phyloP scores from a whole-genome alignment of 2,797 vertebrate genomes.

The Podarcis siculus region DNA sequence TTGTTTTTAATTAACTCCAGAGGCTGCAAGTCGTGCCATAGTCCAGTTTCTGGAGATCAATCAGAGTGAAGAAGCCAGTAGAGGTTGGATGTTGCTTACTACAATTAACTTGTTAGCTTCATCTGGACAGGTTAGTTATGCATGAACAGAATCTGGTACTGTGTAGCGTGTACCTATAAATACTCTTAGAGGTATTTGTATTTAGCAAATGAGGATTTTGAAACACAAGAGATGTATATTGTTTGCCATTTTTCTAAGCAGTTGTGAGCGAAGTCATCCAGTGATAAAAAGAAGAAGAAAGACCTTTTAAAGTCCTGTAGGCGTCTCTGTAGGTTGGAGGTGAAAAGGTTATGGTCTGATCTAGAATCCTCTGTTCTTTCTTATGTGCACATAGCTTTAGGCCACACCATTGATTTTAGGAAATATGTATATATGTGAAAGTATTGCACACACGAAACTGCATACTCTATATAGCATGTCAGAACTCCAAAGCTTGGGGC shows the following conservation, averaged over 20 bases:
- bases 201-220: neutral
- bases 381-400: neutral
- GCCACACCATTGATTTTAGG: neutral
- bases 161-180: neutral
- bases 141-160: neutral
- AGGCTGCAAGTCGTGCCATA: slow-evolving; percentile 97
- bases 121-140: slow-evolving; percentile 91
- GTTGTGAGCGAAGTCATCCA: neutral
- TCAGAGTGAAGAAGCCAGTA: slow-evolving; percentile 97
- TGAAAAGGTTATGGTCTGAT: neutral
- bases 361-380: neutral
- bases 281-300: neutral
- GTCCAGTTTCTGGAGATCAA: slow-evolving; percentile 99
- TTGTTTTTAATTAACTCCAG: slow-evolving; percentile 72
- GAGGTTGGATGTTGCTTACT: slow-evolving; percentile 98
- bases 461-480: neutral
- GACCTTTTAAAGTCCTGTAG: neutral
- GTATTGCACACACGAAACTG: neutral
- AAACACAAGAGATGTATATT: neutral
- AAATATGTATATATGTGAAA: neutral
- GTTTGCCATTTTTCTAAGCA: neutral
- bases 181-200: neutral
- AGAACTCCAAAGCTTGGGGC: neutral
- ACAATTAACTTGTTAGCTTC: slow-evolving; percentile 98
- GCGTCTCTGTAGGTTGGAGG: neutral